Conservation (phyloP, 37 sponge, comb jelly and placozoan species). For the Chondrosia reniformis region DNA sequence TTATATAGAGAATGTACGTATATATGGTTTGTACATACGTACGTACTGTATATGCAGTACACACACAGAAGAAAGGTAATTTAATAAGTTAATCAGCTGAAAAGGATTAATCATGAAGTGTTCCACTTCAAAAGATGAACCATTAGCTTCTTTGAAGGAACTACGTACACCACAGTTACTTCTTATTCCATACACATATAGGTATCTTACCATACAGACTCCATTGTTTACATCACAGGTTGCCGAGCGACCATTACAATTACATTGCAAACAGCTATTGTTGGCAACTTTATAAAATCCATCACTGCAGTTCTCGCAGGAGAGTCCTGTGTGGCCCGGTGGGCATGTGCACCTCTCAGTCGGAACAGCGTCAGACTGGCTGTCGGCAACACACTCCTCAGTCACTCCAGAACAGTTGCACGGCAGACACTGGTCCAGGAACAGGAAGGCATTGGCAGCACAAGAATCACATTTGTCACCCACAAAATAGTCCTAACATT, state of each 20-base stretch:
- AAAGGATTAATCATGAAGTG: too few relatives aligned
- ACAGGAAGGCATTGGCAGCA: neutral
- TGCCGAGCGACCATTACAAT: neutral
- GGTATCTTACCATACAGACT: neutral
- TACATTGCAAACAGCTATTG: neutral
- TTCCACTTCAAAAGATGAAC: too few relatives aligned
- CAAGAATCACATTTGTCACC: slow-evolving; percentile 9
- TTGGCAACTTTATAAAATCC: slow-evolving; percentile 8
- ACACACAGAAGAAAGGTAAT: too few relatives aligned
- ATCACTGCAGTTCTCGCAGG: neutral
- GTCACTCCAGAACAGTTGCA: slow-evolving; percentile 15
- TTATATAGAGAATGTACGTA: too few relatives aligned
- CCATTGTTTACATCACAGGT: slow-evolving; percentile 9
- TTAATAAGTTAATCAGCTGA: too few relatives aligned
- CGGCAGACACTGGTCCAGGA: neutral
- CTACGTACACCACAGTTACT: too few relatives aligned
- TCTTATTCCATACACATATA: too few relatives aligned
- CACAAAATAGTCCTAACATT: neutral
- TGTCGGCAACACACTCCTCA: neutral
- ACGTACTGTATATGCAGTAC: neutral
- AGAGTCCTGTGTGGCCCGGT: neutral
- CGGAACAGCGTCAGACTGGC: neutral
- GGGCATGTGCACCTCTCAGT: slow-evolving; percentile 16
- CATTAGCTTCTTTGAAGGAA: too few relatives aligned
- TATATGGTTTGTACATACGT: neutral